These are phyloP conservation scores for Phataginus tetradactyla DNA, from an alignment of 2,797 vertebrate genomes.

Conservation along the genomic window DNA sequence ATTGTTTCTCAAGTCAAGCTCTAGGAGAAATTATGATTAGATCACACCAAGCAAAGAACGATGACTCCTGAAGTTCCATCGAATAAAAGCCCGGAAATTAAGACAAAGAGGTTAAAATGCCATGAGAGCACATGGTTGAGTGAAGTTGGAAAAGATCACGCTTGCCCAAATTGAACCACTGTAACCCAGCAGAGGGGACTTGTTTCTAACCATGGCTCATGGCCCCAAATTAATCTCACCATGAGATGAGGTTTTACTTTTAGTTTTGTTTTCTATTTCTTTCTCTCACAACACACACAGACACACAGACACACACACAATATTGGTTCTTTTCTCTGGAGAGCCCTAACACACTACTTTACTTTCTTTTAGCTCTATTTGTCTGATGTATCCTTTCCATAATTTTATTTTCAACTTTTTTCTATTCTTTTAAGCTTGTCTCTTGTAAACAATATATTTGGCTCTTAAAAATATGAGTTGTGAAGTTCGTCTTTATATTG, in stretches of 20 bases:
- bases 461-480: neutral
- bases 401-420: neutral
- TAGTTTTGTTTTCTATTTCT: neutral
- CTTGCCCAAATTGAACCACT: neutral
- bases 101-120: slow-evolving; percentile 39
- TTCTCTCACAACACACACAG: neutral
- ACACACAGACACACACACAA: neutral
- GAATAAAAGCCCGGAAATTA: slow-evolving; percentile 14
- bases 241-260: neutral
- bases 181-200: neutral
- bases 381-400: neutral
- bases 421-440: neutral
- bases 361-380: neutral
- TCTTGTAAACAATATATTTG: neutral
- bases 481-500: neutral
- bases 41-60: slow-evolving; percentile 1
- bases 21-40: slow-evolving; percentile 63
- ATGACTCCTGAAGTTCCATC: slow-evolving; percentile 48
- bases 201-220: neutral
- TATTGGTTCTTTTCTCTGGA: neutral
- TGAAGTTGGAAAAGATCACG: neutral
- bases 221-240: neutral
- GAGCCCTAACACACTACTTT: neutral
- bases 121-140: neutral
- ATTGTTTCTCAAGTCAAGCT: slow-evolving; percentile 73